A percentile compares a stretch with the other conserved stretches of the same genome.
These are phyloP conservation scores for Hippocampus mohnikei DNA, from an alignment of 2,113 vertebrate species.

Conservation along the genomic window DNA sequence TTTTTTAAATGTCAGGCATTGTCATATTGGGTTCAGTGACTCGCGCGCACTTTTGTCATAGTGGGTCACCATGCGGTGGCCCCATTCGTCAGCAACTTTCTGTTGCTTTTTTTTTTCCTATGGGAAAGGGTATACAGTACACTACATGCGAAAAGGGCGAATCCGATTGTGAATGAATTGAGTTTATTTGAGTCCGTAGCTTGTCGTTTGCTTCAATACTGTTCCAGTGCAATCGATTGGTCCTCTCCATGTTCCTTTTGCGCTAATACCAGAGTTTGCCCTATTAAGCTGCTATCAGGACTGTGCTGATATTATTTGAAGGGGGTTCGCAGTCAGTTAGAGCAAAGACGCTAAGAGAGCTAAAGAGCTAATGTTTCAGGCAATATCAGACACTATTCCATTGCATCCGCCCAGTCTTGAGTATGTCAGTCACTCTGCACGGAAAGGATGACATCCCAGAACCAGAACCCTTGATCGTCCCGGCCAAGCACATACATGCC, in stretches of 20 bases:
- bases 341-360: slow-evolving; percentile 49
- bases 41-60: slow-evolving; percentile 51
- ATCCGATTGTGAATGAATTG: slow-evolving; percentile 62
- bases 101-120: slow-evolving; percentile 60
- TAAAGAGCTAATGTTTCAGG: slow-evolving; percentile 64
- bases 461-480: slow-evolving; percentile 47
- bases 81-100: slow-evolving; percentile 50
- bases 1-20: slow-evolving; percentile 29
- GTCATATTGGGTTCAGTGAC: slow-evolving; percentile 34
- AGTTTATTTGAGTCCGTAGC: slow-evolving; percentile 54
- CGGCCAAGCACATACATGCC: slow-evolving; percentile 10
- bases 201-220: slow-evolving; percentile 55
- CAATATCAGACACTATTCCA: slow-evolving; percentile 62
- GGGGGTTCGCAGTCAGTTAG: slow-evolving; percentile 60
- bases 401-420: slow-evolving; percentile 45
- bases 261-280: slow-evolving; percentile 73
- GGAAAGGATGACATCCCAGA: slow-evolving; percentile 44
- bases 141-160: slow-evolving; percentile 57
- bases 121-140: slow-evolving; percentile 47
- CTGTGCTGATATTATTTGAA: slow-evolving; percentile 67
- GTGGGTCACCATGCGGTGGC: slow-evolving; percentile 33
- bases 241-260: slow-evolving; percentile 61
- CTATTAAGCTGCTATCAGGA: slow-evolving; percentile 73
- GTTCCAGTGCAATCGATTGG: slow-evolving; percentile 63
- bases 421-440: slow-evolving; percentile 47